Evolutionary conservation across 92 coral and sea anemone species (phyloP), one percentile per base, ranked within the genome.

Genomic region (Nematostella vectensis): DNA sequence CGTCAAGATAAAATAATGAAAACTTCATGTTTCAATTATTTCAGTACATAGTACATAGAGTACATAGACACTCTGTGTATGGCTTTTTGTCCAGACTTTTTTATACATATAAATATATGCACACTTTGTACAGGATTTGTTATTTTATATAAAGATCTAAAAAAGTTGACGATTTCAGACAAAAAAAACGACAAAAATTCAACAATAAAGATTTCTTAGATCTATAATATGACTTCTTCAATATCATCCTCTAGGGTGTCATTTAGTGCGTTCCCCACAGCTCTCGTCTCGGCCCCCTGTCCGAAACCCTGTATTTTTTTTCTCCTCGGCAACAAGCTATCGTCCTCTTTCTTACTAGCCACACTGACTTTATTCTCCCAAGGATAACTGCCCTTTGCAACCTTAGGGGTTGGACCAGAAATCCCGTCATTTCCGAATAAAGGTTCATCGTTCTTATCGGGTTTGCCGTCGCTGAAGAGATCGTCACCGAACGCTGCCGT

Each of bases 171-270:
- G n/a, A n/a, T n/a, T n/a, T n/a, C n/a, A n/a, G n/a, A n/a, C n/a
- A n/a, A n/a, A n/a, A n/a, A n/a, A n/a, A n/a, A n/a, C n/a, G n/a
- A n/a, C n/a, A n/a, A n/a, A n/a, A n/a, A n/a, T n/a, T n/a, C 53
- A 47, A 47, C 6, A 4, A 24, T 2, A 54, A n/a, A n/a, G 15
- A 25, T 29, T 10, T 85, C 63, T n/a, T n/a, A n/a, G n/a, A n/a
- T n/a, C n/a, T n/a, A 89, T 57, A 93, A 61, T 24, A 82, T 81
- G 29, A 93, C 83, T 55, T 93, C 99, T 42, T 93, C 96, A 28
- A 93, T 78, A 22, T 91, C 98, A 25, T 88, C 96, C 38, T 93
- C 96, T 18, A 81, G 22, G 24, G 78, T 71, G 12, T 79, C 85
- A 21, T 75, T 81, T 17, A 93, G 38, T 21, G 71, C 81, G 52